These are phyloP conservation scores for Oryzias celebensis DNA, from an alignment of 2,113 vertebrate species.

Conservation along the genomic window DNA sequence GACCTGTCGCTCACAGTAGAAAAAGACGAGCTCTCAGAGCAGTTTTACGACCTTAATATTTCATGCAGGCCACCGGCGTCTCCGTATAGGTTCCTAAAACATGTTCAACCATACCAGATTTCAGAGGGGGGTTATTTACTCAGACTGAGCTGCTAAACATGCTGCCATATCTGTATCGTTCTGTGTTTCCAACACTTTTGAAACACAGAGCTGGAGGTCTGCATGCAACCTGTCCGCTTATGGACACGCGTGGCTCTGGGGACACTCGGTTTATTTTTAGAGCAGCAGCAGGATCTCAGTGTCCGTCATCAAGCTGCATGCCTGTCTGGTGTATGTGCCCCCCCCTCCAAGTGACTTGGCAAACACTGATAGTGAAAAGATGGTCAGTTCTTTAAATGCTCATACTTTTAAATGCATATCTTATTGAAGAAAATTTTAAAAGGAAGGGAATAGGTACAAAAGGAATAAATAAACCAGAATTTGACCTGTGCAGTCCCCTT, in stretches of 20 bases:
- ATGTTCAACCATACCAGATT: no score
- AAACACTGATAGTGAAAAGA: not conserved
- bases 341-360: constrained; percentile 31
- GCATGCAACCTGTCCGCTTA: constrained; percentile 16
- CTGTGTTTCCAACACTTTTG: not conserved
- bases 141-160: no score
- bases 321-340: constrained; percentile 42
- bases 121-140: no score
- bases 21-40: no score
- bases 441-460: no score
- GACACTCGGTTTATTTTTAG: constrained; percentile 69
- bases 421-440: no score
- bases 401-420: not conserved
- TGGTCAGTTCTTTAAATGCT: not conserved
- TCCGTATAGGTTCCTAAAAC: no score
- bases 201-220: constrained; percentile 1
- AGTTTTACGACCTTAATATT: no score
- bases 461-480: no score
- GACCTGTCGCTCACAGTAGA: no score
- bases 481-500: no score
- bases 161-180: not conserved
- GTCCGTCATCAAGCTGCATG: constrained; percentile 55
- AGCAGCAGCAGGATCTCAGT: constrained; percentile 27
- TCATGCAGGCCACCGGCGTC: no score
- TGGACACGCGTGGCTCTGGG: constrained; percentile 43